phyloP scores from a whole-genome alignment of 1,140 invertebrate genomes.

The Sycophila sp. region DNA sequence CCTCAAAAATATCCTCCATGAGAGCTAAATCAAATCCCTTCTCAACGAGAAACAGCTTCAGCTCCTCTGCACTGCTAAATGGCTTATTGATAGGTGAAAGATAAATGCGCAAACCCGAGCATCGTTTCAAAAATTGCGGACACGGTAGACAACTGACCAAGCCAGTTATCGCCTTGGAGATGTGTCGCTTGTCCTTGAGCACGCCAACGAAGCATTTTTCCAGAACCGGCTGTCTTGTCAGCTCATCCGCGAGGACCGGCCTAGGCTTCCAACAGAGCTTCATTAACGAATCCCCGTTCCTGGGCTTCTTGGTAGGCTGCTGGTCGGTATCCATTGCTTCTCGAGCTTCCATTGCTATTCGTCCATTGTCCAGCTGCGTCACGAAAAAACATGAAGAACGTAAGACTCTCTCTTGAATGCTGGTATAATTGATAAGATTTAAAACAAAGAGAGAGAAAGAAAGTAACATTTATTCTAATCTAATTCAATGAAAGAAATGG shows the following conservation, averaged over 20 bases:
- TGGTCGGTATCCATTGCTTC: background rate
- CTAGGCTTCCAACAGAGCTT: conserved; percentile 49
- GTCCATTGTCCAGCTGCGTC: conserved; percentile 6
- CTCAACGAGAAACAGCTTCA: conserved; percentile 64
- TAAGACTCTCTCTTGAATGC: conserved; percentile 6
- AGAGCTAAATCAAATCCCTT: conserved; percentile 67
- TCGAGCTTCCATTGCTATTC: background rate
- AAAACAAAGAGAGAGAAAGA: too few relatives aligned
- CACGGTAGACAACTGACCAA: conserved; percentile 67
- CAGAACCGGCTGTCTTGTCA: conserved; percentile 61
- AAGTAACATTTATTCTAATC: too few relatives aligned
- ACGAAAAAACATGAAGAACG: conserved; percentile 30
- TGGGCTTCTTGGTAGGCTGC: background rate
- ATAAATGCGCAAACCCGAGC: conserved; percentile 71
- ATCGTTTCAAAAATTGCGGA: conserved; percentile 80
- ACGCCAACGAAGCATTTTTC: conserved; percentile 71
- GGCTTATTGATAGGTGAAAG: conserved; percentile 62
- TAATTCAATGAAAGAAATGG: too few relatives aligned
- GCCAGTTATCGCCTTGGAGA: conserved; percentile 73
- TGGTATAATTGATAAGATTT: too few relatives aligned
- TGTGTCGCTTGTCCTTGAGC: conserved; percentile 71
- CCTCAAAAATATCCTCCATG: conserved; percentile 67
- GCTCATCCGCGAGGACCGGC: conserved; percentile 68
- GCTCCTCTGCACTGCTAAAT: conserved; percentile 43
- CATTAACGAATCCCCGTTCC: background rate